Conservation (phyloP, 2,888 invertebrate genomes). For the Erannis defoliaria region DNA sequence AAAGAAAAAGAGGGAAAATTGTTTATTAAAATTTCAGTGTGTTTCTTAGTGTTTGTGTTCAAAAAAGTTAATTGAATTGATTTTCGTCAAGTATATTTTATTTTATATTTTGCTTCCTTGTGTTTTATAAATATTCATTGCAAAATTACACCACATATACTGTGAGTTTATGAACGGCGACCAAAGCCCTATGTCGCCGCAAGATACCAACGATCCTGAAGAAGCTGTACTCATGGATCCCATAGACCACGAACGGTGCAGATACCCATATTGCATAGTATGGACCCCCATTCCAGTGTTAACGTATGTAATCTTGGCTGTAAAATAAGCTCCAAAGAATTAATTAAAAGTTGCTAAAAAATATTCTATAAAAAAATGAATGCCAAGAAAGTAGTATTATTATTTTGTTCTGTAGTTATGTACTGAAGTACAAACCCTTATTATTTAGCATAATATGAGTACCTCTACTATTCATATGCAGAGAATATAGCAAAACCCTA, state of each 20-base stretch:
- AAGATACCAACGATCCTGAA: constrained; percentile 66
- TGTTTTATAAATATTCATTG: constrained; percentile 20
- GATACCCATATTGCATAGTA: constrained; percentile 96
- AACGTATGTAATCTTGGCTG: constrained; percentile 86
- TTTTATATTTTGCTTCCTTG: background rate
- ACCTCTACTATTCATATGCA: too few relatives aligned
- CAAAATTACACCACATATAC: constrained; percentile 12
- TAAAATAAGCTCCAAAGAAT: background rate
- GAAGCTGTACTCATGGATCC: constrained; percentile 76
- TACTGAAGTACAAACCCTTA: too few relatives aligned
- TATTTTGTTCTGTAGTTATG: too few relatives aligned
- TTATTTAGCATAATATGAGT: too few relatives aligned
- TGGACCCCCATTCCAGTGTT: constrained; percentile 98
- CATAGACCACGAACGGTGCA: constrained; percentile 86
- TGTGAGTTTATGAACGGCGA: constrained; percentile 64
- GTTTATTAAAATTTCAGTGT: too few relatives aligned
- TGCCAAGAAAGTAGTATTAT: too few relatives aligned
- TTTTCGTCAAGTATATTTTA: background rate
- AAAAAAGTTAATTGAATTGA: too few relatives aligned
- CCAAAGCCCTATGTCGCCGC: constrained; percentile 67
- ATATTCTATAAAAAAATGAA: too few relatives aligned
- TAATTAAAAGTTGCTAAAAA: too few relatives aligned
- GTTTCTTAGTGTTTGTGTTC: background rate
- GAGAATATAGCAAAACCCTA: too few relatives aligned
- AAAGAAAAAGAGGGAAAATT: background rate